Conservation (phyloP, 2,113 vertebrate genomes). For the Excalfactoria chinensis region DNA sequence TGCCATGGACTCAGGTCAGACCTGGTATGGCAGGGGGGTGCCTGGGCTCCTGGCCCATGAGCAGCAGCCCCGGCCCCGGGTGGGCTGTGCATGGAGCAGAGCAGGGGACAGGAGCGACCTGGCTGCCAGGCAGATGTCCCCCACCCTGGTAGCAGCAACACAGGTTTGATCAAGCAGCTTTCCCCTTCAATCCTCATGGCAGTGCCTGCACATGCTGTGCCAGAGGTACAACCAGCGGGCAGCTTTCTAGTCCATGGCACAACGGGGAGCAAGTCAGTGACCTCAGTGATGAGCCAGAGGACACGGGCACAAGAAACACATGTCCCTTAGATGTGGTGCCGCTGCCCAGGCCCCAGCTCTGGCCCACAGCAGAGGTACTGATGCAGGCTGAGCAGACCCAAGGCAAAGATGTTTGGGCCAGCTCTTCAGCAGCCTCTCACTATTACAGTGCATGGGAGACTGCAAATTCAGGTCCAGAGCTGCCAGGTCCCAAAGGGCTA, state of each 20-base stretch:
- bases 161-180: slow-evolving; percentile 25
- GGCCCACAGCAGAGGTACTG: fast-evolving
- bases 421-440: background rate
- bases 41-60: background rate
- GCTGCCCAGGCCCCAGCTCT: background rate
- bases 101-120: background rate
- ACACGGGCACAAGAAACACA: background rate
- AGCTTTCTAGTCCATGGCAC: background rate
- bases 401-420: background rate
- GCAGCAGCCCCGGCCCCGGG: background rate
- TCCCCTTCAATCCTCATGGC: background rate
- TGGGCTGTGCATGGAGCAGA: background rate
- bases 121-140: background rate
- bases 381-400: background rate
- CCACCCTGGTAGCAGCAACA: slow-evolving; percentile 41
- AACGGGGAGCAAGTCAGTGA: background rate
- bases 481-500: background rate
- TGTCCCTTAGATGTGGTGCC: background rate
- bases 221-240: background rate
- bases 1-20: background rate
- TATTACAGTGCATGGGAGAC: background rate
- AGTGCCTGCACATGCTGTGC: background rate
- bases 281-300: background rate
- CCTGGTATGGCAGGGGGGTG: background rate
- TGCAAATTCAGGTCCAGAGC: background rate